Conservation (phyloP, 2,113 vertebrate species). For the Epinephelus moara region DNA sequence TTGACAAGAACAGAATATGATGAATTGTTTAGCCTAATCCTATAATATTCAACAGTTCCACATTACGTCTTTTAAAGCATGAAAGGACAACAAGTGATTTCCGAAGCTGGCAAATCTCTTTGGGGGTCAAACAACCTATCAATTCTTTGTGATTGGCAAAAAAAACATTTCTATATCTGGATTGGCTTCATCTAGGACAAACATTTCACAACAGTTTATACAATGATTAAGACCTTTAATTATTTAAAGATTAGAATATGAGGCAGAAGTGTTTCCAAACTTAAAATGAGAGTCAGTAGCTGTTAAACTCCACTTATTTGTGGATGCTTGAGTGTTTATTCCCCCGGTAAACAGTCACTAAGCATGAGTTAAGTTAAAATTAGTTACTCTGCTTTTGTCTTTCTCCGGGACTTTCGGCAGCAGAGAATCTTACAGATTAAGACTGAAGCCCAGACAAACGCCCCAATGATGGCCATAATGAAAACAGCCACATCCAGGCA, state of each 20-base stretch:
- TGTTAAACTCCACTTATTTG: not conserved
- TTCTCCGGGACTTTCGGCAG: conserved; percentile 55
- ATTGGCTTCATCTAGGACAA: not conserved
- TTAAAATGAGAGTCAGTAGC: not conserved
- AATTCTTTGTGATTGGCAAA: not conserved
- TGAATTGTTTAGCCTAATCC: not conserved
- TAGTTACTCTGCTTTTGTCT: conserved; percentile 77
- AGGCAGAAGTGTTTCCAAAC: not conserved
- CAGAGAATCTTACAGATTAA: conserved; percentile 60
- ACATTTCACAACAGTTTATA: not conserved
- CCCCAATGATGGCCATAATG: conserved; percentile 23
- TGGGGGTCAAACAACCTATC: too few relatives aligned
- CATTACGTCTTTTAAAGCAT: not conserved
- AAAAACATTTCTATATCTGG: not conserved
- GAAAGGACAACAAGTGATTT: not conserved
- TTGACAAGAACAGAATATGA: not conserved
- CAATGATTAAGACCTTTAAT: too few relatives aligned
- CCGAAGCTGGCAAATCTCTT: not conserved
- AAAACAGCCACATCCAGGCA: conserved; percentile 75
- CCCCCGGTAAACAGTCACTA: not conserved
- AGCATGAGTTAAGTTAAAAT: not conserved
- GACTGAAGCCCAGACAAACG: conserved; percentile 42
- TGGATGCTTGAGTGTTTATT: not conserved
- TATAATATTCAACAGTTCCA: not conserved
- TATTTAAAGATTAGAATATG: not conserved